Evolutionary conservation across 2,797 vertebrate genomes (phyloP), one percentile per base, ranked within the genome.

Genomic region (Spinibarbus caldwelli): DNA sequence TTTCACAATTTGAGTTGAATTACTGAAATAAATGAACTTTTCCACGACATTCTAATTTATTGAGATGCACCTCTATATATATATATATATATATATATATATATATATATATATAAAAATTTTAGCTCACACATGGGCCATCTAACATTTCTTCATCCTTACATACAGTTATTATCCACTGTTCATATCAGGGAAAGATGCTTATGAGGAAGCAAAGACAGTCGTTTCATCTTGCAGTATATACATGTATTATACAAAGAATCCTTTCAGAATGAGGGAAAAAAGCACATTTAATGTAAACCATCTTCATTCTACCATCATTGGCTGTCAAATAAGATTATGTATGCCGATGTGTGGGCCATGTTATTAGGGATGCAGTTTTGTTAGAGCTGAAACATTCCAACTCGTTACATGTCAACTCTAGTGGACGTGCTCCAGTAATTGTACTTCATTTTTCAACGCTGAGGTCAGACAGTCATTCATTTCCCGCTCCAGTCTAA

Each of bases 401-500:
- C 45, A 21, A 47, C 19, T 75, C n/a, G 43, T 43, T 68, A 17
- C 80, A 73, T 43, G 80, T 84, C n/a, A 81, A 62, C 47, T 78
- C 45, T 43, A 19, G 38, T 34, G 47, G 57, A 54, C 12, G 2
- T 38, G 64, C 57, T 86, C 59, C 67, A 43, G 72, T 84, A 86
- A 81, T 83, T 87, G 17, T 82, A 17, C 73, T 54, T 80, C 14
- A 67, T 86, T 85, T 70, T 85, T 89, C 41, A 36, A 17, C 19
- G 6, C 78, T 89, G 67, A 89, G n/a, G n/a, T n/a, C n/a, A n/a
- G n/a, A n/a, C n/a, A 38, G 78, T 88, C 75, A 83, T 70, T 82
- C 14, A 66, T 73, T 89, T 84, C 72, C 84, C 84, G n/a, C 36
- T 86, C 26, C 45, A 54, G 64, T 47, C 34, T 47, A 70, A 71